Conservation (phyloP, 2,113 vertebrate genomes). For the Strix aluco region DNA sequence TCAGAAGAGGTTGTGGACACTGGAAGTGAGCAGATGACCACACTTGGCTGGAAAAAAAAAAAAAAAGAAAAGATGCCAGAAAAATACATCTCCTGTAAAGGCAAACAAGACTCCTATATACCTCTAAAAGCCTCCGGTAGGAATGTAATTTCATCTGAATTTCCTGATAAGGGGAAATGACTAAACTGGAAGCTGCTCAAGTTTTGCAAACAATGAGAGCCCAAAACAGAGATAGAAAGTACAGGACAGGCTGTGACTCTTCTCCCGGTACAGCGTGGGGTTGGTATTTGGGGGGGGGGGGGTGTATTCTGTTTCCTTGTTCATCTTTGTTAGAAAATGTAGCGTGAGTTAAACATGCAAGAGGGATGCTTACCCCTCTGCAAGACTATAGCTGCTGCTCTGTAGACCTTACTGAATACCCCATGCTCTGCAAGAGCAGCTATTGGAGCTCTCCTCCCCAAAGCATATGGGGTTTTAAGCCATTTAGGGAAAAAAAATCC, state of each 20-base stretch:
- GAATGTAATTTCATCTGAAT: slow-evolving; percentile 60
- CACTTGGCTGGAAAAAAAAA: neutral
- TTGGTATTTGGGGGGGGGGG: neutral
- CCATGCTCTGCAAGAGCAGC: neutral
- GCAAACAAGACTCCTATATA: neutral
- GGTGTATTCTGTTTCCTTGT: neutral
- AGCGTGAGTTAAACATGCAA: neutral
- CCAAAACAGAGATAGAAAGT: neutral
- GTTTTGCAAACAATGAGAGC: slow-evolving; percentile 1
- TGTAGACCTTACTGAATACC: neutral
- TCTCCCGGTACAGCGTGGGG: accelerated
- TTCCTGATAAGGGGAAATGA: slow-evolving; percentile 65
- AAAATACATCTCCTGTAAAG: neutral
- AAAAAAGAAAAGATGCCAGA: neutral
- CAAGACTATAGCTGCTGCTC: neutral
- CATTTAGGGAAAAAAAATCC: neutral
- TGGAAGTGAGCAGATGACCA: neutral
- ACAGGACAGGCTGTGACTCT: neutral
- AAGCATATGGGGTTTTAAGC: neutral
- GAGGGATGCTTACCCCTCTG: neutral
- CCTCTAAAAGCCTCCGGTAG: slow-evolving; percentile 50
- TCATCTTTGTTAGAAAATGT: neutral
- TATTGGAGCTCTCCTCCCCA: neutral
- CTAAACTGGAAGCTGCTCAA: slow-evolving; percentile 56
- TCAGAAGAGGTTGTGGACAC: neutral